These are phyloP conservation scores for Strix aluco DNA, from an alignment of 2,113 vertebrate species.

Conservation along the genomic window DNA sequence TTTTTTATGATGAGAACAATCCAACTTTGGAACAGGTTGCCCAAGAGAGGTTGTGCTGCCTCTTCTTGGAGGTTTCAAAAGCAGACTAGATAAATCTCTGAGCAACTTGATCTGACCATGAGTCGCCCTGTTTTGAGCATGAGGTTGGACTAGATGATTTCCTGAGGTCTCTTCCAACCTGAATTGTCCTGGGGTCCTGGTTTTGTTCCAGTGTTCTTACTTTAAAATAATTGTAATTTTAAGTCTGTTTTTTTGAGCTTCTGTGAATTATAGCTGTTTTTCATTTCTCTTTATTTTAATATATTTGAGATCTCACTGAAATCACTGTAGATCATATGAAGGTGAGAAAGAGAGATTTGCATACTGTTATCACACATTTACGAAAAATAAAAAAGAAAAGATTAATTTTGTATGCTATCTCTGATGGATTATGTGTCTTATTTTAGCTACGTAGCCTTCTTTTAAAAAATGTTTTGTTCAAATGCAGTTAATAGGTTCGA, in stretches of 20 bases:
- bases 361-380: background rate
- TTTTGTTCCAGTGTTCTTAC: background rate
- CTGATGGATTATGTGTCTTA: background rate
- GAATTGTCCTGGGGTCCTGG: rapidly evolving
- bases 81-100: background rate
- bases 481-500: slow-evolving; percentile 2
- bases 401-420: background rate
- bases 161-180: background rate
- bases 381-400: background rate
- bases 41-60: background rate
- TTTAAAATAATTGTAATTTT: background rate
- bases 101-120: background rate
- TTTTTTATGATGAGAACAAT: too few species aligned
- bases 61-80: background rate
- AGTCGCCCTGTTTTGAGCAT: background rate
- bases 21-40: background rate
- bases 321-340: background rate
- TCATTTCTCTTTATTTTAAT: background rate
- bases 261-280: background rate
- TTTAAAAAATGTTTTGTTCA: background rate
- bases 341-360: background rate
- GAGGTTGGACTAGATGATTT: background rate
- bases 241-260: background rate
- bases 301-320: background rate
- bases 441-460: background rate